phyloP scores from a whole-genome alignment of 1,140 invertebrate species.

The Atta colombica region DNA sequence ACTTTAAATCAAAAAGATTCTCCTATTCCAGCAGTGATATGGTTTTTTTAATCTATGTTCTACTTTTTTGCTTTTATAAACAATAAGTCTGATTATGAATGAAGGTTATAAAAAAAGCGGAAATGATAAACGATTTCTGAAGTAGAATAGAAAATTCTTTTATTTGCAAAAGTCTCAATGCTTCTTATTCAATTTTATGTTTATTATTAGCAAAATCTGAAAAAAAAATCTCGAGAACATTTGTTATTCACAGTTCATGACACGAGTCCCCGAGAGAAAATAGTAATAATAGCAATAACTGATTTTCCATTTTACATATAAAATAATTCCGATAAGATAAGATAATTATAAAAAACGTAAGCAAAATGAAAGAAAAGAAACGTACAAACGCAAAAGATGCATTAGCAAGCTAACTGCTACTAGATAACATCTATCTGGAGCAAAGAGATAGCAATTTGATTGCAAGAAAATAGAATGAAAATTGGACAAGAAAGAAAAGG shows the following conservation, averaged over 20 bases:
- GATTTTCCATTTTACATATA: background rate
- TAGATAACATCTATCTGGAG: background rate
- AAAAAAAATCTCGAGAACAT: background rate
- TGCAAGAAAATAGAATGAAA: background rate
- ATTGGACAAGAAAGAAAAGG: background rate
- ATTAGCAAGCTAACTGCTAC: background rate
- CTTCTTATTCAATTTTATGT: background rate
- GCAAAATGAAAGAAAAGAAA: background rate
- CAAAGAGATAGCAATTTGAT: background rate
- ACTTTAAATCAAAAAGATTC: background rate
- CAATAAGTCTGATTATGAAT: background rate
- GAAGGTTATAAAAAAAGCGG: background rate
- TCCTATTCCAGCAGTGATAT: background rate
- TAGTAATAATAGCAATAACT: background rate
- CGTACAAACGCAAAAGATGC: background rate
- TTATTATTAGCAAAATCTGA: background rate
- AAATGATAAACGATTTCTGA: background rate
- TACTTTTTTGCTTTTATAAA: background rate
- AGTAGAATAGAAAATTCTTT: background rate
- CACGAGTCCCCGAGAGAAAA: background rate
- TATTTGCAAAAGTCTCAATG: background rate
- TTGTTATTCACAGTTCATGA: background rate
- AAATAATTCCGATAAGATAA: background rate
- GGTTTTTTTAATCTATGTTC: background rate
- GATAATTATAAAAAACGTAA: background rate